These are phyloP conservation scores for Darevskia mixta DNA, from an alignment of 2,797 vertebrate species.

Conservation along the genomic window DNA sequence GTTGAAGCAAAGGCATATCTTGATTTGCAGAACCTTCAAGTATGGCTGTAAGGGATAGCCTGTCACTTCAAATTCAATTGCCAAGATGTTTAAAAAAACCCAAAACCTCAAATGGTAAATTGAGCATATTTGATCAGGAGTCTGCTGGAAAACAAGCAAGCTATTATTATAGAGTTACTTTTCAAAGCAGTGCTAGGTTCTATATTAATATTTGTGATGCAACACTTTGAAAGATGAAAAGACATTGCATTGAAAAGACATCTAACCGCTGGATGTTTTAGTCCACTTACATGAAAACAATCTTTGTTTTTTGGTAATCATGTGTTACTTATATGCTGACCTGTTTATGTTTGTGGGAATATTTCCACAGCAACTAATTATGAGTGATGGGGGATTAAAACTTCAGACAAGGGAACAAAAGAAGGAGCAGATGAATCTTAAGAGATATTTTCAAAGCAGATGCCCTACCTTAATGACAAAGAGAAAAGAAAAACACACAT, in stretches of 20 bases:
- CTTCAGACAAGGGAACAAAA: slow-evolving; percentile 53
- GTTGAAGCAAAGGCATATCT: slow-evolving; percentile 48
- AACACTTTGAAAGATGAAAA: slow-evolving; percentile 62
- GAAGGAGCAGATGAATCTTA: slow-evolving; percentile 60
- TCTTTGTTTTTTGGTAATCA: slow-evolving; percentile 76
- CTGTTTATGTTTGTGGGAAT: slow-evolving; percentile 71
- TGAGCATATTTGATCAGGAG: slow-evolving; percentile 46
- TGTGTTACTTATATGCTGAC: slow-evolving; percentile 66
- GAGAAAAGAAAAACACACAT: not conserved
- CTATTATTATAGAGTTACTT: slow-evolving; percentile 49
- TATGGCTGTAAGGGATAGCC: slow-evolving; percentile 30
- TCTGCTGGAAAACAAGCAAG: slow-evolving; percentile 57
- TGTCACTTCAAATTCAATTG: slow-evolving; percentile 24
- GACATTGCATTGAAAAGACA: slow-evolving; percentile 55
- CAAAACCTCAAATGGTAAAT: slow-evolving; percentile 24
- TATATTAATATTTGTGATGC: slow-evolving; percentile 59
- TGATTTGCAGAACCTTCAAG: slow-evolving; percentile 38
- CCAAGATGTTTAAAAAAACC: slow-evolving; percentile 25
- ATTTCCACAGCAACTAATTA: slow-evolving; percentile 77
- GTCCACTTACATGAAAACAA: slow-evolving; percentile 74
- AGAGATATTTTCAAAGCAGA: slow-evolving; percentile 39
- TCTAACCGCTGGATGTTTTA: slow-evolving; percentile 59
- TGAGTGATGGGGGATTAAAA: slow-evolving; percentile 68
- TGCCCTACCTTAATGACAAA: slow-evolving; percentile 38
- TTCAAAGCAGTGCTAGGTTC: slow-evolving; percentile 42